A percentile compares a stretch with the other conserved stretches of the same genome.
Evolutionary conservation across 2,113 vertebrate species (phyloP).

Genomic region (Protobothrops flavoviridis): DNA sequence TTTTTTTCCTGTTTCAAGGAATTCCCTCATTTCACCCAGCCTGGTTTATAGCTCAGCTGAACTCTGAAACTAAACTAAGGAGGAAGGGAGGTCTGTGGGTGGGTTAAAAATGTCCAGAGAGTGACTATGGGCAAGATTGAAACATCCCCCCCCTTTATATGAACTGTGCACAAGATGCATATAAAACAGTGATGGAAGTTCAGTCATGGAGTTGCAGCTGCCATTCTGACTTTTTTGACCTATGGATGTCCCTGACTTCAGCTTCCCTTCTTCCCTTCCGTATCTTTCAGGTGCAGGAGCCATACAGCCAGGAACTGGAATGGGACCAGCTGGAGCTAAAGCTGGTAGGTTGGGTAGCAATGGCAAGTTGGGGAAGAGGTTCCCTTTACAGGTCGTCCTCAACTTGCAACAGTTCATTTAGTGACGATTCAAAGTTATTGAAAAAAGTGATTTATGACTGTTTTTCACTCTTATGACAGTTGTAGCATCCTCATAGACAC

Average conservation of each 20-base stretch:
- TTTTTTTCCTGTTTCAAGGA: neutral
- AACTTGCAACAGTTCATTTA: neutral
- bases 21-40: neutral
- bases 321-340: constrained; percentile 16
- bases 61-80: neutral
- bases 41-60: neutral
- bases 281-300: neutral
- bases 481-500: neutral
- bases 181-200: neutral
- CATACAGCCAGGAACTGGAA: neutral
- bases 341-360: constrained; percentile 1
- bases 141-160: neutral
- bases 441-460: neutral
- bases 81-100: neutral
- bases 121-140: neutral
- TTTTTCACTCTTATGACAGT: neutral
- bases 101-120: neutral
- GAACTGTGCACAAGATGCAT: neutral
- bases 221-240: neutral
- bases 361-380: neutral
- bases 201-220: neutral
- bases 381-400: neutral
- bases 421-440: neutral
- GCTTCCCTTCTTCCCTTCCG: neutral
- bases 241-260: neutral